Conservation (phyloP, 2,113 vertebrate species). For the Siphamia tubifer region DNA sequence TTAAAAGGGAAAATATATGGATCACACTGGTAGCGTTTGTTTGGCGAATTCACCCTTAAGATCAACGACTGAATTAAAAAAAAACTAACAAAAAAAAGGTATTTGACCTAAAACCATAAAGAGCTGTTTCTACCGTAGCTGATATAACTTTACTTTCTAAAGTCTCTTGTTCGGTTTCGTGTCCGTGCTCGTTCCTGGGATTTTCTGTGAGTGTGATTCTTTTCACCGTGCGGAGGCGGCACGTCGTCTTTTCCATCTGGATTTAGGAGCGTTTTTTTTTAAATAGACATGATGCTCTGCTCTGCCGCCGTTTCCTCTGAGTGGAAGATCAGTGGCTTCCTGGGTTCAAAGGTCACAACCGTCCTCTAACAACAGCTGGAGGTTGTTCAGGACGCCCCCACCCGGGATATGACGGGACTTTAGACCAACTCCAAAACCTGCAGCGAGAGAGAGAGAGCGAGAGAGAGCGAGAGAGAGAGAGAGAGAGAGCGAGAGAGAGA, state of each 20-base stretch:
- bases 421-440: conserved; percentile 97
- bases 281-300: conserved; percentile 33
- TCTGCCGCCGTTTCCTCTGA: conserved; percentile 1
- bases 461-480: too few relatives aligned
- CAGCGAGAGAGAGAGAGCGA: conserved; percentile 9
- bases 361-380: conserved; percentile 10
- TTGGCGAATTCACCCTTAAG: conserved; percentile 46
- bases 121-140: conserved; percentile 45
- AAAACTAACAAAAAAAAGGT: too few relatives aligned
- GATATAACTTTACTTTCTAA: conserved; percentile 51
- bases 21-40: conserved; percentile 45
- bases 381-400: background rate
- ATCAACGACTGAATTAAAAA: conserved; percentile 38
- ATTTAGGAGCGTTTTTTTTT: conserved; percentile 36
- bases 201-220: too few relatives aligned
- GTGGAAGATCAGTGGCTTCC: conserved; percentile 6
- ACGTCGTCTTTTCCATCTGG: conserved; percentile 30
- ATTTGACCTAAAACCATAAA: conserved; percentile 59
- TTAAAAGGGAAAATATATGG: conserved; percentile 61
- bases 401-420: conserved; percentile 46
- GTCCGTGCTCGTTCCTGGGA: conserved; percentile 35
- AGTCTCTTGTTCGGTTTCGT: conserved; percentile 45
- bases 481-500: too few relatives aligned
- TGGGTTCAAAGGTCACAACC: background rate
- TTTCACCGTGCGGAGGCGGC: conserved; percentile 21